Base-by-base conservation (phyloP, 23 tunicate species). In the Trididemnum clinides region DNA sequence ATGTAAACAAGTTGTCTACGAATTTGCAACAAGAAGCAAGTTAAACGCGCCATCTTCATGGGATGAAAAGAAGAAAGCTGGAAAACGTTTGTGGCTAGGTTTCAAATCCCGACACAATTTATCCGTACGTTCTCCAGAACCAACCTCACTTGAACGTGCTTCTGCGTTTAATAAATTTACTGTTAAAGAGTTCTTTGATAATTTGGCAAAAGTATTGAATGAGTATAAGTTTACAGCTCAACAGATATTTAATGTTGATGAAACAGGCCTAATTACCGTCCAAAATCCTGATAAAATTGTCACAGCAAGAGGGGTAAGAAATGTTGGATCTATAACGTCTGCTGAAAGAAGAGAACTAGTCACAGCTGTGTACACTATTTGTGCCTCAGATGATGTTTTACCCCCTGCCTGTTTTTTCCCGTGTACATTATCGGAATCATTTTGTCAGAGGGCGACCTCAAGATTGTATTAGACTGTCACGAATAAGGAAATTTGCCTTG, bases 341-440 rank as follows among this genome's bases (percentile, higher is more conserved):
- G 75, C 75, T 29, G 75, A 69, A 30, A 10, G 75, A 69, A 37
- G 75, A 4, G 75, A 69, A 30, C 31, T 69, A 37, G 75, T 69
- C 22, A 69, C 75, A 31, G 38, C 38, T 28, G 75, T 69, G 19
- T 69, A 69, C n/a, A 26, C 75, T 5, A 30, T 69, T 5, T 29
- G 75, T 32, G 75, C 75, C 31, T 26, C 36, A 7, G 75, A 37
- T 30, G 22, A 18, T 30, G 36, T 69, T 2, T 4, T 69, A 30
- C 75, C 75, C 2, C 75, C 75, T 10, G 4, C 31, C 36, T 23
- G 28, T 6, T 28, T 69, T 5, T 69, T 69, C n/a, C 75, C 75
- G 75, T 5, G 36, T 26, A 20, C 34, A 69, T 23, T 69, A 26
- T 30, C 36, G 36, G 7, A 23, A 69, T 5, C 75, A 69, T 20